Conservation (phyloP, 2,888 invertebrate genomes). For the Rhabditoides inermis region DNA sequence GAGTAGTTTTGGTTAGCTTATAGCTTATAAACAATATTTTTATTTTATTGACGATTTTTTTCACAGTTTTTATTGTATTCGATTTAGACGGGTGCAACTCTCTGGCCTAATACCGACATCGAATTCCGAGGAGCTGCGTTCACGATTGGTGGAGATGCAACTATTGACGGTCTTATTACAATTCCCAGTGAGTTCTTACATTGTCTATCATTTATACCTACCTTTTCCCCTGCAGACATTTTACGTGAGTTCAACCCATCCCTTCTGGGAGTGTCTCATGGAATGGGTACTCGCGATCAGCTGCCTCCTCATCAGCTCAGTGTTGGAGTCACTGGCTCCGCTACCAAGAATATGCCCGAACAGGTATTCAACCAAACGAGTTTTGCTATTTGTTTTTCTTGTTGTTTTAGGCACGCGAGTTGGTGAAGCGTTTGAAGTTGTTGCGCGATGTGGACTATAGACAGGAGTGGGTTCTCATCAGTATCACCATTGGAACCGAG, state of each 20-base stretch:
- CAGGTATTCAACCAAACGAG: slow-evolving; percentile 18
- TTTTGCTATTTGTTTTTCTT: not conserved
- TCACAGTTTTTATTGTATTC: not conserved
- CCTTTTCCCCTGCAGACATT: slow-evolving; percentile 31
- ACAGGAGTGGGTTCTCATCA: slow-evolving; percentile 49
- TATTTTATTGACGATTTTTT: not conserved
- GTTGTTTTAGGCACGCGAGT: slow-evolving; percentile 27
- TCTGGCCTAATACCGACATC: slow-evolving; percentile 44
- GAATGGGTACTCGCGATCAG: slow-evolving; percentile 44
- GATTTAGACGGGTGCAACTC: slow-evolving; percentile 38
- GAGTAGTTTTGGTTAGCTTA: too few species aligned
- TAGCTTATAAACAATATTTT: not conserved
- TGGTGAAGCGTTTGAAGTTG: slow-evolving; percentile 29
- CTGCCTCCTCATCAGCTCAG: slow-evolving; percentile 45
- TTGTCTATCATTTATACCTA: not conserved
- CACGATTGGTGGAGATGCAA: slow-evolving; percentile 49
- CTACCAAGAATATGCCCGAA: slow-evolving; percentile 29
- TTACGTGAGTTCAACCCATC: slow-evolving; percentile 43
- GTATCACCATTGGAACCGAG: slow-evolving; percentile 49
- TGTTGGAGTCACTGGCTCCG: slow-evolving; percentile 40
- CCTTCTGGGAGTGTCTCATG: slow-evolving; percentile 35
- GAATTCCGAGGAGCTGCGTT: slow-evolving; percentile 49
- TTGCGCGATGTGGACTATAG: slow-evolving; percentile 32
- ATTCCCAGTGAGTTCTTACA: slow-evolving; percentile 35
- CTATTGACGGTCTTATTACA: slow-evolving; percentile 50